Base-by-base conservation (phyloP, 2,113 vertebrate genomes). In the Lasiurus cinereus region DNA sequence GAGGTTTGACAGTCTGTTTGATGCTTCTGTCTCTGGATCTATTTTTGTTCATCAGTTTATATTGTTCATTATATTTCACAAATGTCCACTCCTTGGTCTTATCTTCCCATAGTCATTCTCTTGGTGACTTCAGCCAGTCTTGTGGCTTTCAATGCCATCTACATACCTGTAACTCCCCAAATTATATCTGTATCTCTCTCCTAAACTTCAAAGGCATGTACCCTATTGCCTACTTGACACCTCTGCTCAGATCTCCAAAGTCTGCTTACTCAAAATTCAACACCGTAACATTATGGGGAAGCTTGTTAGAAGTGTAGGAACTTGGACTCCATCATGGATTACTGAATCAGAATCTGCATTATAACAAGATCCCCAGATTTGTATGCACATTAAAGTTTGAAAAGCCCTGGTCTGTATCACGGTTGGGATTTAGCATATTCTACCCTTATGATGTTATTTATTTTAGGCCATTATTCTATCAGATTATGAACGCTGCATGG, bases 351-450 rank as follows among this genome's bases (percentile, higher is more conserved):
- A 88, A 83, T 43, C 67, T 90, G 82, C 88, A 6, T 90, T 72
- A 80, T 96, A 97, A 96, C 94, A 93, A 96, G 92, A 54, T 96
- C 94, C 91, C 96, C 74, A 86, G 96, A 86, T 94, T 90, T 83
- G 0, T 3, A 43, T 59, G 36, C 39, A 39, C 87, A 94, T 96
- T 93, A 92, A 97, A 94, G 70, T 95, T 87, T 83, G 66, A 95
- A 88, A 87, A 94, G 83, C 52, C 5, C 46, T 77, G 72, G 76
- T 80, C 78, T 73, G 8, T 79, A 24, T 59, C 59, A 56, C 12
- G 1, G 29, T 36, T 74, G 66, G 77, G 59, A 89, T 43, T 85
- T 79, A 70, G 52, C 39, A 9, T 76, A 77, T 76, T 48, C 92
- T 84, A 31, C 24, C 39, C 13, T 88, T 90, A 84, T 14, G 67